Evolutionary conservation across 2,797 vertebrate genomes (phyloP).

Genomic region (Avahi laniger): DNA sequence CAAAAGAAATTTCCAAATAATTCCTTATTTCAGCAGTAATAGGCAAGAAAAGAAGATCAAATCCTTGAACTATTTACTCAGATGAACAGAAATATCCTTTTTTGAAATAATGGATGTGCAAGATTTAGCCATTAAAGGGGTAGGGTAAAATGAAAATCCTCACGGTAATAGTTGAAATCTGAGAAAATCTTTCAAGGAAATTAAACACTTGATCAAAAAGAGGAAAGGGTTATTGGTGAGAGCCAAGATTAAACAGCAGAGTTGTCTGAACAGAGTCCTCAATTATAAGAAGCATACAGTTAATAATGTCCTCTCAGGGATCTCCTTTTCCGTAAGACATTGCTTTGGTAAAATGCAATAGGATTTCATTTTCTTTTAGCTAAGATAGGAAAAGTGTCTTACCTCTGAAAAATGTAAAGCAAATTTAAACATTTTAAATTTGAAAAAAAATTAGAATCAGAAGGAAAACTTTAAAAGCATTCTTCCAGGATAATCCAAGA

Average conservation of each 20-base stretch:
- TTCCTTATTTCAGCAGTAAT: conserved; percentile 52
- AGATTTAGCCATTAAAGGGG: conserved; percentile 86
- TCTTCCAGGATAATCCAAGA: neutral
- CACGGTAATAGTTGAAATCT: conserved; percentile 82
- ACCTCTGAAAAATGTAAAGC: conserved; percentile 60
- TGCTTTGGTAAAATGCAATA: conserved; percentile 74
- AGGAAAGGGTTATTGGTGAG: conserved; percentile 81
- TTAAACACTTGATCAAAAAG: conserved; percentile 88
- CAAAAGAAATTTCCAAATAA: conserved; percentile 58
- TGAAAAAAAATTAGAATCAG: neutral
- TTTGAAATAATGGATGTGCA: conserved; percentile 82
- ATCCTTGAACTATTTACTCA: conserved; percentile 86
- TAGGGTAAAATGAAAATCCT: conserved; percentile 84
- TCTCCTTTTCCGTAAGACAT: conserved; percentile 76
- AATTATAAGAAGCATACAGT: conserved; percentile 78
- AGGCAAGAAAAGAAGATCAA: conserved; percentile 81
- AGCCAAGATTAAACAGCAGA: conserved; percentile 85
- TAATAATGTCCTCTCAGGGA: conserved; percentile 79
- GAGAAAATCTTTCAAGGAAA: conserved; percentile 87
- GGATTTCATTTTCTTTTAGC: conserved; percentile 69
- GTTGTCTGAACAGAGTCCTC: conserved; percentile 80
- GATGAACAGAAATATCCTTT: conserved; percentile 83
- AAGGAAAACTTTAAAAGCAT: conserved; percentile 30
- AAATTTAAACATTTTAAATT: conserved; percentile 59
- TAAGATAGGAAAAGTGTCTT: conserved; percentile 37